Evolutionary conservation across 2,888 invertebrate species (phyloP), one percentile per base, ranked within the genome.

Genomic region (Dysmachus trigonus): DNA sequence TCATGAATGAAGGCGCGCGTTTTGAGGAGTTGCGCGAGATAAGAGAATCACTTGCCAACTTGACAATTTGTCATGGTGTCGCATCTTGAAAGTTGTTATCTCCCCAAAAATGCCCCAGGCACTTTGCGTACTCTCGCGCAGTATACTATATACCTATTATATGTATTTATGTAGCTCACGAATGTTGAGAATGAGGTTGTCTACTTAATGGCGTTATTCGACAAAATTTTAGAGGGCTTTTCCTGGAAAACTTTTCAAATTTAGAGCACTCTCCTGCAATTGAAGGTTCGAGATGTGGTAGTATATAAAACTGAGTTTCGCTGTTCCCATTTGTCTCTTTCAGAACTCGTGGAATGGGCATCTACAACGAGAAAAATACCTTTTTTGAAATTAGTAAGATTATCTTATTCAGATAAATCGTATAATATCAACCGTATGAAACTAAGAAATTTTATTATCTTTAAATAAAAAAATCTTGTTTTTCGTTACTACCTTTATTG

Each of bases 31-130:
- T 47, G 47, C n/a, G 47, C 62, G 15, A 31, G 83, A 83, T 83
- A 83, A 83, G 83, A 83, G 83, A 71, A 83, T 83, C 81, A 53
- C 53, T 81, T 71, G 35, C 83, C 62, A 83, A 38, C 62, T 71
- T 83, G 83, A 83, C 83, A 83, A 83, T 83, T 83, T 83, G 83
- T 83, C 83, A 83, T 22, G 35, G 71, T 83, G 83, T 62, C 83
- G 62, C 83, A 51, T 62, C 71, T 83, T 71, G 71, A 51, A 83
- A 71, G 18, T 83, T 83, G 53, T 83, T 83, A 83, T 83, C 83
- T 62, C 13, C 22, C 15, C 4, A 18, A 51, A 41, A 83, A 71
- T 62, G 71, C 83, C 35, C 62, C 62, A 53, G 83, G 83, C 83
- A 71, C 83, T 71, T 71, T 18, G 33, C 30, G 53, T 47, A 41